Evolutionary conservation across 2,797 vertebrate species (phyloP), one percentile per base, ranked within the genome.

Genomic region (Leptoclinus maculatus): DNA sequence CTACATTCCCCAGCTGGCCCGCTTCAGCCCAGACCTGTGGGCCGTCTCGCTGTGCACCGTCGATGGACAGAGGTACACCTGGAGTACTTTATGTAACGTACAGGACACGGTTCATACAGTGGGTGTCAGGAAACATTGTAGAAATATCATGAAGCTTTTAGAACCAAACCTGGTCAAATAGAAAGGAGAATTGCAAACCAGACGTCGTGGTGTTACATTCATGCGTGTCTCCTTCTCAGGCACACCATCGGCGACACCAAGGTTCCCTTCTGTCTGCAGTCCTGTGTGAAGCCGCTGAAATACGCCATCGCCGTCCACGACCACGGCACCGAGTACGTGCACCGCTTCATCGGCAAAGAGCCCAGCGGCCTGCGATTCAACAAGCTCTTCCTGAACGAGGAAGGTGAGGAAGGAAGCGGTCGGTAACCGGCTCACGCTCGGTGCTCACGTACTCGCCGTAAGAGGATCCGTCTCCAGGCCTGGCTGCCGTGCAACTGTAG

Each of bases 1-100:
- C 90, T 99, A 99, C 92, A 99, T 99, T 89, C 98, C 98, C 82
- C 98, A 99, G 64, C 94, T 99, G 93, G 96, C 98, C 51, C 98
- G 99, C 82, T 99, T 99, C 95, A 99, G 97, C 83, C 97, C 98
- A 1, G 98, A 99, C 89, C 93, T 99, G 85, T 99, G 98, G 98
- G 97, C 95, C 7, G 98, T 97, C 9, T 96, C 98, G 10, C 94
- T 99, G 80, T 99, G 98, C 94, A 99, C 98, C 9, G 97, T 99
- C 1, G 98, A 99, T 58, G 98, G 98, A 82, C 98, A 99, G 88
- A 97, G 98, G 98, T 99, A 92, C 32, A 0, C 38, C 38, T 12
- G 32, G 6, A 32, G 29, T 5, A 32, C 36, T 58, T 2, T 12
- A 36, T 58, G 32, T 34, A 11, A 36, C 36, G 17, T 34, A n/a